Base-by-base conservation (phyloP, 64 coral and sea anemone species). In the Stichodactyla mertensii region DNA sequence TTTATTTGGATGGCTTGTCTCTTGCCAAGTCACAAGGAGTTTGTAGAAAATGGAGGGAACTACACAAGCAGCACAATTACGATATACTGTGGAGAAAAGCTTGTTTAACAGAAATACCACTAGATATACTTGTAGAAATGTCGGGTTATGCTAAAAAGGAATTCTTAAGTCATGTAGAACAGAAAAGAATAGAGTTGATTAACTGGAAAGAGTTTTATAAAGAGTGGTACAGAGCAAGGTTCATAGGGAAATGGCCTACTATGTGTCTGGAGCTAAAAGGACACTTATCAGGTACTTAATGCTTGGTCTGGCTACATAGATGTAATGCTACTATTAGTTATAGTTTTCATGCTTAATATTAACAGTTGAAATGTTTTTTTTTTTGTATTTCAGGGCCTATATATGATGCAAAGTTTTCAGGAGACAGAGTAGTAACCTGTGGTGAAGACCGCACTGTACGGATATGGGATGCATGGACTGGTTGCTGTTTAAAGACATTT, bases 381-480 rank as follows among this genome's bases (percentile, higher is more conserved):
- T 36, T 13, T 36, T 74, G 24, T 90, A 45, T 45, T 45, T 16
- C 54, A 93, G 88, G 85, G 64, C 82, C 67, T 27, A 66, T 90
- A 57, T 93, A 59, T 56, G 94, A 93, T 82, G 91, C 83, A 6
- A 96, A 93, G 84, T 86, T 88, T 20, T 93, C 88, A 51, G 94
- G 94, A 54, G 88, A 90, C 60, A 55, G 85, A 83, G 59, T 96
- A 20, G 74, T 96, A n/a, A 90, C 90, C n/a, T 92, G 91, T 90
- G 85, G 84, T 15, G 88, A 87, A 20, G 88, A 96, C 84, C 84
- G 84, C 10, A 79, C 82, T 19, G 78, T 96, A 61, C 82, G 87
- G 56, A 27, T 96, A 78, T 93, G 91, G 85, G 94, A 96, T 24
- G 81, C 79, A 16, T 77, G 85, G 88, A 93, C 94, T 55, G 82